Base-by-base conservation (phyloP, 2,113 vertebrate genomes). In the Apteryx mantelli region DNA sequence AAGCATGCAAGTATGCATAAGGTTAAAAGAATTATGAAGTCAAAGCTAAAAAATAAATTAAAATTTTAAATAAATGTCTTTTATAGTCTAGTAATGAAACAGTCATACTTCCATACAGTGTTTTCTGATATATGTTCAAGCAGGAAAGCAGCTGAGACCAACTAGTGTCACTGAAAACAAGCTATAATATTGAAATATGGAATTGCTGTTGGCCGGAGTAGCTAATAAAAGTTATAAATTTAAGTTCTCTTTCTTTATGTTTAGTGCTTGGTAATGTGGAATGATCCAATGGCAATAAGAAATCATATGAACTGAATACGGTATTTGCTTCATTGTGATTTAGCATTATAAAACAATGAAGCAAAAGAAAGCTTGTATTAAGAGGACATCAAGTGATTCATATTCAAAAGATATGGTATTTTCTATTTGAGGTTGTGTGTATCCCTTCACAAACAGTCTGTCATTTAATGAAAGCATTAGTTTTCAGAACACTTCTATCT, bases 141-240 rank as follows among this genome's bases (percentile, higher is more conserved):
- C 32, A 85, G 46, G 18, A 96, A 94, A 89, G 85, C 88, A 94
- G 58, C 36, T 68, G 93, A 96, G 74, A 95, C 55, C 50, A 93
- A 82, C 61, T 50, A 80, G 32, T 70, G 58, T 42, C 80, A 88
- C 68, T 85, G 82, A 88, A 94, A 95, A 76, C 65, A 94, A 93
- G 56, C 74, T 68, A 52, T 89, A 88, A 94, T 56, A 8, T 76
- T 85, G 73, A 93, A 96, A 96, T 97, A 97, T 85, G 87, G 82
- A 79, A 88, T 76, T 85, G 70, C 46, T 93, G 38, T 93, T 89
- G 82, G 70, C 50, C 66, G 65, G 42, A 85, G 32, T 36, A 85
- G 66, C 61, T 85, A 93, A 93, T 53, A 60, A 0, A 0, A 80
- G 75, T 82, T 79, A 93, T 80, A 91, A 82, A 91, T 91, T 93